phyloP scores from a whole-genome alignment of 2,113 vertebrate species.

The Carassius gibelio region DNA sequence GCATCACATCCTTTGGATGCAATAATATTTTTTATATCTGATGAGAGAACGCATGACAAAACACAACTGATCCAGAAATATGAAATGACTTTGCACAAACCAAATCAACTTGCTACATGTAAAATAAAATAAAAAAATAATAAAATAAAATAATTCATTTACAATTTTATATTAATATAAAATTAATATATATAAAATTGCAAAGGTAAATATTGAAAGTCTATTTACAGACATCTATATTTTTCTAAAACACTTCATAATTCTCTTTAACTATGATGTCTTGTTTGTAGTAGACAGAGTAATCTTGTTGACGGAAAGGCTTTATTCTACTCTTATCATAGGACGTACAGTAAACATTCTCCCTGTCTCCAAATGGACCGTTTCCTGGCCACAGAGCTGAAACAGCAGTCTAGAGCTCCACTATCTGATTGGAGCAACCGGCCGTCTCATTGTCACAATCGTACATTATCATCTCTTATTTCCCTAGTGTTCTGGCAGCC shows the following conservation, averaged over 20 bases:
- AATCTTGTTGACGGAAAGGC: conserved; percentile 54
- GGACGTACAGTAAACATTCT: conserved; percentile 58
- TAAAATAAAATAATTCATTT: no score
- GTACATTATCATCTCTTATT: conserved; percentile 61
- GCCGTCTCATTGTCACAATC: conserved; percentile 44
- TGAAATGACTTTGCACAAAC: neutral
- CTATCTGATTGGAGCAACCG: conserved; percentile 61
- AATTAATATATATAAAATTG: no score
- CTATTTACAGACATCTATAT: neutral
- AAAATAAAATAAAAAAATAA: no score
- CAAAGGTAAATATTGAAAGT: no score
- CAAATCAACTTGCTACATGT: neutral
- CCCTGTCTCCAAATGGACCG: conserved; percentile 47
- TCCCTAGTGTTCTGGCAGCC: conserved; percentile 54
- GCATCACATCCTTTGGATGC: neutral
- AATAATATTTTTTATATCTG: neutral
- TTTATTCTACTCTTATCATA: conserved; percentile 61
- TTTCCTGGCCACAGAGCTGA: conserved; percentile 60
- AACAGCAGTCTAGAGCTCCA: conserved; percentile 9
- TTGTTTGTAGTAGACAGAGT: conserved; percentile 44
- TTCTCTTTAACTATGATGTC: conserved; percentile 50
- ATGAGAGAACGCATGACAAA: neutral
- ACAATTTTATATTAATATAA: no score
- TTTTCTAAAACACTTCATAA: conserved; percentile 4
- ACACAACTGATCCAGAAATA: neutral